Evolutionary conservation across 1,140 invertebrate genomes (phyloP), one percentile per base, ranked within the genome.

Genomic region (Aricia agestis): DNA sequence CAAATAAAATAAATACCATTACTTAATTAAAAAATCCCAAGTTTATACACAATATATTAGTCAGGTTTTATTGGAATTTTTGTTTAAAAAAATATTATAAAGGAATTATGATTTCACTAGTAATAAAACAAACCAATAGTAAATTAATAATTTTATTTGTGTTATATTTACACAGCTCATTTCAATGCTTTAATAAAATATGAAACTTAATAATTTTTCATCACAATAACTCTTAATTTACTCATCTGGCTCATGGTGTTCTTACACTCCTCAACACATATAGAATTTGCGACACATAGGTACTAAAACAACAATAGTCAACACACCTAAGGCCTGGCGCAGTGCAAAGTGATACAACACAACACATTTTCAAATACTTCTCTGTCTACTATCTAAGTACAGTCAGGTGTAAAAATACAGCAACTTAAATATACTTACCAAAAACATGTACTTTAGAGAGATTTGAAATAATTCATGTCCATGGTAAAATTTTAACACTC

Each of bases 91-190:
- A 25, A 25, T 9, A 36, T 36, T 36, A 5, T 9, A 52, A 52
- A 52, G 9, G 11, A 10, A 52, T 52, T 13, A 15, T 15, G 1
- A 58, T 10, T 2, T 25, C 25, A 25, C 25, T 31, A 72, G 18
- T 67, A 79, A 79, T 69, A 72, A 83, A 81, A 82, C 67, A 70
- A 72, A 63, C 18, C 41, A 72, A 63, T 89, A 89, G 87, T 89
- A 90, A 90, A 90, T 90, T 89, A 89, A 87, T 89, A 90, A 90
- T 81, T 89, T 88, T 88, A 88, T 87, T 84, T 85, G 83, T 87
- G 80, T 87, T 81, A 90, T 90, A 90, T 89, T 84, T 89, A 90
- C 87, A 90, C 83, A 84, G 76, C 78, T 79, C 87, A 87, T 82
- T 69, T 77, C 80, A 86, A 87, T 81, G 82, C 79, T 82, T 80